phyloP scores from a whole-genome alignment of 2,888 invertebrate genomes.

The Drosophila subsilvestris region DNA sequence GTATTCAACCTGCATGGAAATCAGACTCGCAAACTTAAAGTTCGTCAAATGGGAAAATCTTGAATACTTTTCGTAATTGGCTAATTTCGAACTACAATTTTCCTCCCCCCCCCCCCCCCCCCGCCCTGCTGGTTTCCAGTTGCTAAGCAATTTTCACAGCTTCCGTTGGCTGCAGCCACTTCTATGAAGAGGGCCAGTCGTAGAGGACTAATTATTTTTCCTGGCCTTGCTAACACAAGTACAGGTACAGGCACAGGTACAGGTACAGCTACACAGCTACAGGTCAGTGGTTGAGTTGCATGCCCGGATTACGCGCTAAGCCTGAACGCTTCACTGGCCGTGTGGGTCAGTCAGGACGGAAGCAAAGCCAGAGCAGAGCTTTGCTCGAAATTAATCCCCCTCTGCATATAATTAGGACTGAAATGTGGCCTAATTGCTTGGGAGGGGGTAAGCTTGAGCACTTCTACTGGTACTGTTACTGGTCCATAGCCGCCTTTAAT shows the following conservation, averaged over 20 bases:
- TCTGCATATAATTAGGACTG: constrained; percentile 35
- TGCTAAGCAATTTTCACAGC: constrained; percentile 3
- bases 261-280: constrained; percentile 2
- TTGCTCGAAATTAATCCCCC: constrained; percentile 33
- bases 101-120: neutral
- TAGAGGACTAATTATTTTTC: constrained; percentile 41
- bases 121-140: neutral
- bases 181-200: neutral
- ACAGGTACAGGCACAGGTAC: constrained; percentile 15
- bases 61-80: neutral
- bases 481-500: constrained; percentile 56
- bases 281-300: constrained; percentile 46
- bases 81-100: neutral
- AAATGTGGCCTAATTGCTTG: constrained; percentile 64
- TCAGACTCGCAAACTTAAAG: neutral
- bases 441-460: constrained; percentile 25
- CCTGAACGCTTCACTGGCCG: constrained; percentile 25
- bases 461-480: neutral
- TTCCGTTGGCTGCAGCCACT: neutral
- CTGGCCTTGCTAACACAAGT: constrained; percentile 2
- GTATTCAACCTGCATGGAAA: neutral
- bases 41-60: neutral
- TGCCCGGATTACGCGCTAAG: constrained; percentile 42
- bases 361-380: neutral
- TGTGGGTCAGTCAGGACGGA: constrained; percentile 18